Base-by-base conservation (phyloP, 1,140 invertebrate genomes). In the Leptinotarsa defecta region DNA sequence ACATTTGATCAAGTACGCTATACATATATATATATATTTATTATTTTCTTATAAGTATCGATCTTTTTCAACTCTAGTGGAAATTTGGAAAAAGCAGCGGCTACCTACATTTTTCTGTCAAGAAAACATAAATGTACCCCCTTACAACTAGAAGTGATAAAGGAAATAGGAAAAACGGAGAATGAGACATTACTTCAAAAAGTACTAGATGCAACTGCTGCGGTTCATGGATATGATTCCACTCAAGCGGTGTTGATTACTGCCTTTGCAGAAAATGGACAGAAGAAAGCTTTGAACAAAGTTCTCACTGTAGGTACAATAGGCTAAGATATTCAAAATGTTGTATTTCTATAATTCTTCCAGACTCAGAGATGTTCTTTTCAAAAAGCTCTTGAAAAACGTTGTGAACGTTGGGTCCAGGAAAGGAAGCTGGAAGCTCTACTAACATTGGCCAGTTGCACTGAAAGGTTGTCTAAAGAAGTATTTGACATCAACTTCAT, bases 101-200 rank as follows among this genome's bases (percentile, higher is more conserved):
- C 87, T 24, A 84, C 84, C 63, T 90, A 89, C 76, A 76, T 78
- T 22, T 48, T 80, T 27, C 79, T 87, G 61, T 82, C 83, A 0
- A 75, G 83, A 4, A 83, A 87, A 62, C 87, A 90, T 77, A 86
- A 86, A 49, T 86, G 85, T 49, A 87, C 87, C 1, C 90, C 90
- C 1, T 78, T 90, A 13, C 88, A 88, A 79, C 86, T 90, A 73
- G 89, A 90, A 82, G 48, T 91, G 0, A 74, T 91, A 1, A 84
- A 81, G 68, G 79, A 77, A 73, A 82, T 90, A 57, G 65, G 89
- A 4, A 75, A 81, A 27, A 77, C 82, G 5, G 81, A 83, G 57
- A 84, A 86, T 76, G 81, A 82, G 62, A 83, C 85, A 70, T 75
- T 87, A 19, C 81, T 87, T 4, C 81, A 89, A 24, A 81, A 83